Base-by-base conservation (phyloP, 2,113 vertebrate genomes). In the Deroptyus accipitrinus region DNA sequence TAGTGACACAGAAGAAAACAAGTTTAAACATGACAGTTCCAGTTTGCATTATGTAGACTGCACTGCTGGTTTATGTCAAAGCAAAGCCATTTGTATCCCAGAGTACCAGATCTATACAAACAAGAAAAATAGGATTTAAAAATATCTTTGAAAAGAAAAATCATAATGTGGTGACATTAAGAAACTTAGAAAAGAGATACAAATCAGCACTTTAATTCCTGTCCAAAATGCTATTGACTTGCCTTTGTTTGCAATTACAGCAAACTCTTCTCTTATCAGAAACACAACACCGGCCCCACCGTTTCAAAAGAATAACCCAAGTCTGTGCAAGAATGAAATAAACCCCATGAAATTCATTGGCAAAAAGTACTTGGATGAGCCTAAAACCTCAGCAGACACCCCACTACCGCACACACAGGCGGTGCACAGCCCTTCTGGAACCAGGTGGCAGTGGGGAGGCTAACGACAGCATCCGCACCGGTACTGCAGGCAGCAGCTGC, bases 391-490 rank as follows among this genome's bases (percentile, higher is more conserved):
- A 17, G n/a, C 42, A 15, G 46, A 17, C 17, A 31, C 6, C 46
- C 13, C 18, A 8, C 15, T 28, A 27, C 4, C 59, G 3, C 75
- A 6, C 13, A 10, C 15, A 7, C 8, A 7, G 10, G 54, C 6
- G 9, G 17, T 3, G 8, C 59, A 4, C 37, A 33, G 83, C 66
- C 46, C 64, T 35, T 12, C 25, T 6, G 54, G 30, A 37, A 39
- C 13, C 35, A 2, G 41, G n/a, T 3, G 49, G 61, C 11, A 22
- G 9, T 0, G 16, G 37, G 73, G 49, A 42, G 33, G 52, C 17
- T 0, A n/a, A 39, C 5, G 27, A 22, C 82, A 41, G 55, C 78
- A 52, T 1, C 73, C 1, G 63, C 70, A 4, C 3, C 1, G 68
- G 2, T 67, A 31, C 72, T 3, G 52, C 2, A 3, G 46, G 42